Conservation (phyloP, 2,888 invertebrate species). For the Baccha elongata region DNA sequence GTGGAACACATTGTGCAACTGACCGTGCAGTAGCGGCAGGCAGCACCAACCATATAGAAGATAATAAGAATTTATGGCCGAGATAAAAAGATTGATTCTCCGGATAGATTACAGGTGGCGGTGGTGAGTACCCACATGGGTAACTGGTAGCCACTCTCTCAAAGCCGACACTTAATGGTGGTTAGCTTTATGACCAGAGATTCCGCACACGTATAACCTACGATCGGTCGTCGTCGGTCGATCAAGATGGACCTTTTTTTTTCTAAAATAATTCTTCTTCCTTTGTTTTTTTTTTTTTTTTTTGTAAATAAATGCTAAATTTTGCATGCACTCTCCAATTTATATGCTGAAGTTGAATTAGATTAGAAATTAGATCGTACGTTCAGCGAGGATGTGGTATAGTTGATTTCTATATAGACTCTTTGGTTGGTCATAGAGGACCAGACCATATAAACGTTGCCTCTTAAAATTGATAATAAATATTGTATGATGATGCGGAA, state of each 20-base stretch:
- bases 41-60: slow-evolving; percentile 48
- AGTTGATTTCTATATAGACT: not conserved
- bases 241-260: slow-evolving; percentile 18
- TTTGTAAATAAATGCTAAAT: slow-evolving; percentile 34
- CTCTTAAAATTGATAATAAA: slow-evolving; percentile 22
- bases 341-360: slow-evolving; percentile 54
- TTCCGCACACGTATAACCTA: slow-evolving; percentile 57
- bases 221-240: not conserved
- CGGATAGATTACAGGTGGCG: slow-evolving; percentile 72
- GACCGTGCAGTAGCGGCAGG: slow-evolving; percentile 37
- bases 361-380: slow-evolving; percentile 60
- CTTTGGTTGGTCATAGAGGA: not conserved
- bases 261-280: not conserved
- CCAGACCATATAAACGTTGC: slow-evolving; percentile 1
- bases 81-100: slow-evolving; percentile 71
- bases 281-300: not conserved
- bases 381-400: slow-evolving; percentile 27
- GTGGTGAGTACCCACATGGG: slow-evolving; percentile 68
- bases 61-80: slow-evolving; percentile 71
- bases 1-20: slow-evolving; percentile 59
- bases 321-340: slow-evolving; percentile 53
- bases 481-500: slow-evolving; percentile 54
- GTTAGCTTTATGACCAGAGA: slow-evolving; percentile 66
- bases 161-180: slow-evolving; percentile 62
- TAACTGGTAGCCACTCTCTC: slow-evolving; percentile 51